phyloP scores from a whole-genome alignment of 2,888 invertebrate genomes.

The Brachyptera putata region DNA sequence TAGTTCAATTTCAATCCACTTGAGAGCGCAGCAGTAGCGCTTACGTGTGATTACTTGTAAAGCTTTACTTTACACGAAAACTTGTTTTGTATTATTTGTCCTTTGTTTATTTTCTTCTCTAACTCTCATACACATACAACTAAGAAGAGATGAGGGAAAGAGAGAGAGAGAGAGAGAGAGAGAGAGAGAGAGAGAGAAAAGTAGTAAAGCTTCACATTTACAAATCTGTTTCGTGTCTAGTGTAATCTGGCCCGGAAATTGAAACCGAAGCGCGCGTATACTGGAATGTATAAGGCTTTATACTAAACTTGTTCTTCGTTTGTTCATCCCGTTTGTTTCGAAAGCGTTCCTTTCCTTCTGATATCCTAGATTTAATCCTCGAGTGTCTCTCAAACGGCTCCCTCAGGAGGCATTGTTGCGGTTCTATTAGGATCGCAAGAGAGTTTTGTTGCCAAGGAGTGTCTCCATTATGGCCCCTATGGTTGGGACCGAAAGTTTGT shows the following conservation, averaged over 20 bases:
- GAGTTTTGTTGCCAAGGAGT: no score
- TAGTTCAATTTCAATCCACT: neutral
- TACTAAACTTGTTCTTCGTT: no score
- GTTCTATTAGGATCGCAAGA: no score
- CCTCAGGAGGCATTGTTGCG: no score
- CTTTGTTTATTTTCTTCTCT: neutral
- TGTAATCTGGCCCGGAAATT: constrained; percentile 5
- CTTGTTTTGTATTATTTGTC: constrained; percentile 13
- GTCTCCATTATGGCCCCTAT: no score
- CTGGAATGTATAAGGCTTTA: no score
- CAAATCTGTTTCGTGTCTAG: neutral
- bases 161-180: neutral
- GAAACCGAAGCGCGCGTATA: neutral
- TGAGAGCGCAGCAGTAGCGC: neutral
- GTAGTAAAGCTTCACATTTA: neutral
- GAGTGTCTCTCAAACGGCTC: no score
- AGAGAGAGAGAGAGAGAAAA: neutral
- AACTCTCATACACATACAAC: neutral
- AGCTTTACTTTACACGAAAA: constrained; percentile 4
- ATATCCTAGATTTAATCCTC: no score
- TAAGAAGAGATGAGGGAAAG: neutral
- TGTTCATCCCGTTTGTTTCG: no score
- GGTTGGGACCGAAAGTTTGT: no score
- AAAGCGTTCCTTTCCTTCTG: no score
- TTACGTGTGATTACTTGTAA: constrained; percentile 20